A percentile compares a stretch with the other conserved stretches of the same genome.
Conservation (phyloP, 2,797 vertebrate genomes). For the Bovichtus diacanthus region DNA sequence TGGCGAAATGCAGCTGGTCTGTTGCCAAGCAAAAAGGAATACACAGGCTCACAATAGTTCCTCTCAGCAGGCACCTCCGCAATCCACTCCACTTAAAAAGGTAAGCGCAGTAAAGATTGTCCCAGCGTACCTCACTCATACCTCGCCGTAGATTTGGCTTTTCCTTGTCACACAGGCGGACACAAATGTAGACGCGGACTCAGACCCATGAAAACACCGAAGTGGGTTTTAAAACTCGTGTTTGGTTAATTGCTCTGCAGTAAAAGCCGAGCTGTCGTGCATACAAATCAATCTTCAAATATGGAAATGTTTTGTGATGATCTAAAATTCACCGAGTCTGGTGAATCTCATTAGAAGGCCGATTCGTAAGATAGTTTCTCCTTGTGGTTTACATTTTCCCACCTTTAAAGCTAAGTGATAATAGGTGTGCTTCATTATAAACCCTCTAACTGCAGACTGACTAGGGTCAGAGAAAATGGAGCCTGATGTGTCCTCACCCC, state of each 20-base stretch:
- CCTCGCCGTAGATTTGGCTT: conserved; percentile 25
- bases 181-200: conserved; percentile 34
- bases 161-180: conserved; percentile 11
- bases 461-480: conserved; percentile 27
- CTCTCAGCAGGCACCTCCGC: conserved; percentile 68
- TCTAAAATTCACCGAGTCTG: conserved; percentile 45
- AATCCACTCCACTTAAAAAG: conserved; percentile 72
- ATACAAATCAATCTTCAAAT: conserved; percentile 67
- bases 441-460: conserved; percentile 1
- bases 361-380: conserved; percentile 20
- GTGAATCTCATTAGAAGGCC: conserved; percentile 31
- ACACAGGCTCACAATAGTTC: conserved; percentile 78
- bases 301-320: conserved; percentile 55
- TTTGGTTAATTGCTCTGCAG: conserved; percentile 51
- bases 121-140: conserved; percentile 27
- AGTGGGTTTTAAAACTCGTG: conserved; percentile 14
- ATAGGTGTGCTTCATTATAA: conserved; percentile 11
- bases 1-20: conserved; percentile 74
- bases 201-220: conserved; percentile 18
- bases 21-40: conserved; percentile 80
- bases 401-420: conserved; percentile 16
- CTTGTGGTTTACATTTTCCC: neutral
- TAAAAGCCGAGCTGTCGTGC: conserved; percentile 40
- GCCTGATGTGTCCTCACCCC: conserved; percentile 14
- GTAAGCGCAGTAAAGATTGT: conserved; percentile 47